Conservation (phyloP, 2,888 invertebrate genomes). For the Liodrosophila aerea region DNA sequence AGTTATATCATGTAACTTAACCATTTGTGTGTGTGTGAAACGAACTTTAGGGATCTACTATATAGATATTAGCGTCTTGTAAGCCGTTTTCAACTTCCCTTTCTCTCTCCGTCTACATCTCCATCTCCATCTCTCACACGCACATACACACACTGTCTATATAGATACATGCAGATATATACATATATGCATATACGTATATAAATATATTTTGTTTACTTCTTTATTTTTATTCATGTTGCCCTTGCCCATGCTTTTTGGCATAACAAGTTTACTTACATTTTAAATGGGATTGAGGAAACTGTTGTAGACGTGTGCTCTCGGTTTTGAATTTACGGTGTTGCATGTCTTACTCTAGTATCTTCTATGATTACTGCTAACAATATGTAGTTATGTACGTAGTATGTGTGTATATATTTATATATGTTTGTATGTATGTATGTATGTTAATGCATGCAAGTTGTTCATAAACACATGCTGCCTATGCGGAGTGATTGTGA, state of each 20-base stretch:
- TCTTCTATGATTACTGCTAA: conserved; percentile 51
- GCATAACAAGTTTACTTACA: no score
- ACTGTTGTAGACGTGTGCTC: no score
- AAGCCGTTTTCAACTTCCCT: conserved; percentile 42
- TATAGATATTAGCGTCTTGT: conserved; percentile 70
- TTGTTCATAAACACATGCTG: no score
- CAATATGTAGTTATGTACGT: conserved; percentile 33
- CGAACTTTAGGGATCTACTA: conserved; percentile 60
- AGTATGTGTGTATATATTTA: conserved; percentile 24
- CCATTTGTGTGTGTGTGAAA: conserved; percentile 44
- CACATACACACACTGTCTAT: neutral
- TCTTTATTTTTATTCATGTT: conserved; percentile 16
- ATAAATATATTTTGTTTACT: conserved; percentile 26
- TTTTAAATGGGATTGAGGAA: no score
- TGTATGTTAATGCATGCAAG: conserved; percentile 38
- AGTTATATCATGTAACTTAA: conserved; percentile 33
- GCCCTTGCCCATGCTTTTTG: conserved; percentile 3
- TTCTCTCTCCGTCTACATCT: no score
- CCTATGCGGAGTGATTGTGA: conserved; percentile 3
- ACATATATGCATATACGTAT: conserved; percentile 1
- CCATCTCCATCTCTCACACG: conserved; percentile 1
- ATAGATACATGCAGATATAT: no score
- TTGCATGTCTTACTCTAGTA: conserved; percentile 58
- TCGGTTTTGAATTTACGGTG: conserved; percentile 24
- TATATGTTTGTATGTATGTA: conserved; percentile 30